phyloP scores from a whole-genome alignment of 2,888 invertebrate species.

The Metopia argyrocephala region DNA sequence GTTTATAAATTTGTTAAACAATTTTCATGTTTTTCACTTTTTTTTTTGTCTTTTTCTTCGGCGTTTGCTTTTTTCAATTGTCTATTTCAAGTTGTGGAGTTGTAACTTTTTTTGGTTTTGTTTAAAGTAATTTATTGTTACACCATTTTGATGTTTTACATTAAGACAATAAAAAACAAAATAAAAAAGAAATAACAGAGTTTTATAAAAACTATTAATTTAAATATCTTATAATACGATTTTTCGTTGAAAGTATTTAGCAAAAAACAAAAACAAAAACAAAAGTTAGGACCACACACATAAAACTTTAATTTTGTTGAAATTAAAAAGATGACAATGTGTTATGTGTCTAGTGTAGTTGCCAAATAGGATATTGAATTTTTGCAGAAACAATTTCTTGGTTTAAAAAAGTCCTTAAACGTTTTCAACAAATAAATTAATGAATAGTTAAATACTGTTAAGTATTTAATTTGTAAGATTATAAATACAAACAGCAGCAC shows the following conservation, averaged over 20 bases:
- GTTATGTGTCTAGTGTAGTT: too few relatives aligned
- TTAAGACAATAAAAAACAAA: neutral
- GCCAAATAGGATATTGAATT: too few relatives aligned
- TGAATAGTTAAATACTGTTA: too few relatives aligned
- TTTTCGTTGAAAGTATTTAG: neutral
- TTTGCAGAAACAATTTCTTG: too few relatives aligned
- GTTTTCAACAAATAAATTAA: too few relatives aligned
- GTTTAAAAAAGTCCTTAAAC: too few relatives aligned
- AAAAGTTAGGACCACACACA: conserved; percentile 52
- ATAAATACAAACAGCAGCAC: too few relatives aligned
- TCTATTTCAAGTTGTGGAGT: conserved; percentile 34
- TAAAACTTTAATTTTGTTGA: too few relatives aligned
- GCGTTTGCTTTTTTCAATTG: conserved; percentile 1
- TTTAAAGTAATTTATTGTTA: conserved; percentile 52
- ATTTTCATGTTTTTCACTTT: conserved; percentile 43
- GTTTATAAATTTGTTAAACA: conserved; percentile 54
- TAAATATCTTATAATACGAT: neutral
- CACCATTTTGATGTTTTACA: conserved; percentile 22
- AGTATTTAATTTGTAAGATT: too few relatives aligned
- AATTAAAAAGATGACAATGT: too few relatives aligned
- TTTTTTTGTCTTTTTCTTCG: neutral
- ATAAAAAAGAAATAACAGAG: neutral
- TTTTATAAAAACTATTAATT: neutral
- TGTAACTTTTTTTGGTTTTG: conserved; percentile 47
- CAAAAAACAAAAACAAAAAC: too few relatives aligned